phyloP scores from a whole-genome alignment of 1,140 invertebrate species.

The Drosophila azteca region DNA sequence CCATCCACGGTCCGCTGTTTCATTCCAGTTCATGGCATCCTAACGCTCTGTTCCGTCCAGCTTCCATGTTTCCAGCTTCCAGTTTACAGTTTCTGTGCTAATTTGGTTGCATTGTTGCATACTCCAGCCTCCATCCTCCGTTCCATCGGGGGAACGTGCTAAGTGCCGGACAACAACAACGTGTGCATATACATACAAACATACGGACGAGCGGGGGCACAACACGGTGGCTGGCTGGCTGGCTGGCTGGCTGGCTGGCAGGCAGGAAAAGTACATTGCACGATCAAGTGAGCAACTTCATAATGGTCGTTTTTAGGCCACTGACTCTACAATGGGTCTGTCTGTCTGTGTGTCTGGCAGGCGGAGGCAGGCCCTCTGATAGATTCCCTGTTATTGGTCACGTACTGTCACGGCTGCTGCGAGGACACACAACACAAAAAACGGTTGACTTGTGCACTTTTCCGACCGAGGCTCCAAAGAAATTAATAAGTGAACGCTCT shows the following conservation, averaged over 20 bases:
- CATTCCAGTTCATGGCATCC: too few relatives aligned
- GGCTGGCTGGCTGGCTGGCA: not conserved
- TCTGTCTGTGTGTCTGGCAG: conserved; percentile 25
- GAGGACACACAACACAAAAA: conserved; percentile 26
- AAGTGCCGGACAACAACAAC: conserved; percentile 67
- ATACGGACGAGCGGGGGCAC: too few relatives aligned
- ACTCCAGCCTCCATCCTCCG: conserved; percentile 1
- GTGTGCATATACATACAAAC: too few relatives aligned
- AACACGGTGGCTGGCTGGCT: not conserved
- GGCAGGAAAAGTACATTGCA: conserved; percentile 74
- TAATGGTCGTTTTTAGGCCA: conserved; percentile 75
- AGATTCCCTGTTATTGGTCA: conserved; percentile 77
- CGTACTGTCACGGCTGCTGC: conserved; percentile 49
- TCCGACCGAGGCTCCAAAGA: conserved; percentile 57
- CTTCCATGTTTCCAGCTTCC: not conserved
- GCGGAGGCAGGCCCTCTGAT: conserved; percentile 11
- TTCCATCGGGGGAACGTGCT: conserved; percentile 53
- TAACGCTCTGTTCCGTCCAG: too few relatives aligned
- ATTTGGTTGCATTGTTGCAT: conserved; percentile 46
- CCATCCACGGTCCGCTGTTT: too few relatives aligned
- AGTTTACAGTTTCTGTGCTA: conserved; percentile 30
- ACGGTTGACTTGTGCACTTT: conserved; percentile 73
- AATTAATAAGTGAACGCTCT: conserved; percentile 77
- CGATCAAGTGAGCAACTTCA: conserved; percentile 83
- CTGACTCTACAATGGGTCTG: conserved; percentile 73